Evolutionary conservation across 2,888 invertebrate genomes (phyloP), one percentile per base, ranked within the genome.

Genomic region (Morpho achilles): DNA sequence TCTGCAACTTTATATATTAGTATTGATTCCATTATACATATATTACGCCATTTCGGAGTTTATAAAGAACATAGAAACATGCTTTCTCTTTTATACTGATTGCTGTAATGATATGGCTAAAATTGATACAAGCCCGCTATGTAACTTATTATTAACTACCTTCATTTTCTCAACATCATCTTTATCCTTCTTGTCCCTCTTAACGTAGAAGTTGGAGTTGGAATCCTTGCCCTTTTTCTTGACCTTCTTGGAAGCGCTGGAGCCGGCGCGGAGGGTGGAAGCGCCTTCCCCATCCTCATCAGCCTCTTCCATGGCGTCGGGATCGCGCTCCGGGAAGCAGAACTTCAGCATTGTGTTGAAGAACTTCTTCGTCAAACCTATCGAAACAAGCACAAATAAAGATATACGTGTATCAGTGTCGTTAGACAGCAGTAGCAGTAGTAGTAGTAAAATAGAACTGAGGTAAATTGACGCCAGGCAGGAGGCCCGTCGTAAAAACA

Each of bases 151-250:
- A 51, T 9, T 44, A 16, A 0, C 7, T 51, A 94, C 95, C 93
- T 97, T 97, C 98, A 98, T 98, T 81, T 97, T 98, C 81, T 99
- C 99, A 0, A 99, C 98, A 76, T 99, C 99, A 78, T 98, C 97
- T 53, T 90, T 89, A 48, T 98, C 97, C 71, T 94, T 95, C 73
- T 94, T 93, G 66, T 95, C 96, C 54, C 97, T 94, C 70, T 96
- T 95, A 3, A 97, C 96, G 80, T 97, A 97, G 86, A 97, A 97
- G 76, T 96, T 97, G 0, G 97, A 96, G 63, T 88, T 97, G 70
- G 97, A 97, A 72, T 96, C 94, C 59, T 94, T 93, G 44, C 88
- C 87, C 75, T 93, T 94, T 79, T 87, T 84, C 77, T 89, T 88
- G 43, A 82, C 70, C 67, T 89, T 90, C 73, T 92, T 91, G 23